Evolutionary conservation across 92 coral and sea anemone genomes (phyloP).

Genomic region (Scolanthus callimorphus): DNA sequence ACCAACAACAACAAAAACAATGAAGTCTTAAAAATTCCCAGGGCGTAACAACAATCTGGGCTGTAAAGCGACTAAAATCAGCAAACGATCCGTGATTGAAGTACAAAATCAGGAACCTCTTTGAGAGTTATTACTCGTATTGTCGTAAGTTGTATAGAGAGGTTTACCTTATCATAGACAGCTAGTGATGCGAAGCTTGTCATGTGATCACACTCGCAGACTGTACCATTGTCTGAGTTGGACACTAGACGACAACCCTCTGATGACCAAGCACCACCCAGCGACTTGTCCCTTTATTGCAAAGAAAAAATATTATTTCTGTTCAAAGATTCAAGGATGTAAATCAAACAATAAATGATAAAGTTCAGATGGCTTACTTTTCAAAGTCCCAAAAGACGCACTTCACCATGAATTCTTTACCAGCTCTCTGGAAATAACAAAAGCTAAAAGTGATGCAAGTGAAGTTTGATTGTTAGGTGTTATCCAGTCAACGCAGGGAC

Average conservation of each 20-base stretch:
- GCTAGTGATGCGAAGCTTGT: constrained; percentile 81
- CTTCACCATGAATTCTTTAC: constrained; percentile 37
- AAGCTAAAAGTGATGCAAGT: no score
- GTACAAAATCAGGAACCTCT: no score
- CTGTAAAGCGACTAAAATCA: no score
- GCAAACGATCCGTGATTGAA: no score
- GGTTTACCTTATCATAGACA: constrained; percentile 75
- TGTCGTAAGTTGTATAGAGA: no score
- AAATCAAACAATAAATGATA: no score
- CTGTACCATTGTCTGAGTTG: constrained; percentile 47
- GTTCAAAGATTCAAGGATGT: no score
- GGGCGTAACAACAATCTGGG: no score
- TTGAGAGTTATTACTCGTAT: no score
- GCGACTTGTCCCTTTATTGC: constrained; percentile 37
- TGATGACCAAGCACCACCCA: constrained; percentile 88
- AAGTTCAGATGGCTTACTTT: constrained; percentile 62
- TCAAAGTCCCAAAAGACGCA: constrained; percentile 92
- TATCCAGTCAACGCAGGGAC: no score
- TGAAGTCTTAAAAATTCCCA: no score
- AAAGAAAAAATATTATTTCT: neutral
- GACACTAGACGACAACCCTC: constrained; percentile 77
- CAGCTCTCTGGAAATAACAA: constrained; percentile 32
- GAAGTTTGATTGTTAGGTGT: no score
- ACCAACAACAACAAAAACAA: neutral
- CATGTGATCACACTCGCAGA: constrained; percentile 90